Percentiles rank a stretch among this genome's conserved stretches.
phyloP scores from a whole-genome alignment of 2,888 invertebrate species.

The Taenaris catops region DNA sequence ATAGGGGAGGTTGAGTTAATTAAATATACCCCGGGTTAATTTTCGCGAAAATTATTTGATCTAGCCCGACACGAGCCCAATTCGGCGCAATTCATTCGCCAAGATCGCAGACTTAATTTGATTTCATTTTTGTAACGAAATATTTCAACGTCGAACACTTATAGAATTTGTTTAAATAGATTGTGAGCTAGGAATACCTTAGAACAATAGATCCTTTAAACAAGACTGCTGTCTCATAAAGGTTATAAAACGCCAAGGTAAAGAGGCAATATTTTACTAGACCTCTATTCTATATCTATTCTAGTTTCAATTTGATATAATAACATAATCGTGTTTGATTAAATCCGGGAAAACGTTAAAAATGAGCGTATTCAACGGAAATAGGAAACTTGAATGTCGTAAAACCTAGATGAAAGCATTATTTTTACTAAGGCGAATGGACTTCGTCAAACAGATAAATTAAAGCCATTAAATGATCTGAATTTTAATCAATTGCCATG shows the following conservation, averaged over 20 bases:
- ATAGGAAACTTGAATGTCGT: no score
- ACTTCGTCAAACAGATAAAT: no score
- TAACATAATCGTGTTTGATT: no score
- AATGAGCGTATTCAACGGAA: no score
- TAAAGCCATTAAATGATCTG: no score
- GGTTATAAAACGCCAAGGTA: not conserved
- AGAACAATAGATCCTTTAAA: constrained; percentile 3
- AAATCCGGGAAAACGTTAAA: no score
- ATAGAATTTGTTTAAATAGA: no score
- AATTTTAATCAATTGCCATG: no score
- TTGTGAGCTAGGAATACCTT: constrained; percentile 1
- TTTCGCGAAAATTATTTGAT: constrained; percentile 76
- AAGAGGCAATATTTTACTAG: not conserved
- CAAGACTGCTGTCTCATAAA: constrained; percentile 1
- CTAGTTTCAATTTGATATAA: no score
- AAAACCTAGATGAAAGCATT: no score
- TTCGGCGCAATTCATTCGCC: constrained; percentile 53
- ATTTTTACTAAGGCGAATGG: no score
- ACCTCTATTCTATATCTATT: no score
- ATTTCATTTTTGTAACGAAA: constrained; percentile 49
- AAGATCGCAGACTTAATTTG: constrained; percentile 51
- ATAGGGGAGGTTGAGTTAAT: constrained; percentile 71
- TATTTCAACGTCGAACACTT: constrained; percentile 7
- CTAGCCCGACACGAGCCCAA: constrained; percentile 53
- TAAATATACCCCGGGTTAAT: constrained; percentile 71